Base-by-base conservation (phyloP, 2,113 vertebrate genomes). In the Nothoprocta pentlandii region DNA sequence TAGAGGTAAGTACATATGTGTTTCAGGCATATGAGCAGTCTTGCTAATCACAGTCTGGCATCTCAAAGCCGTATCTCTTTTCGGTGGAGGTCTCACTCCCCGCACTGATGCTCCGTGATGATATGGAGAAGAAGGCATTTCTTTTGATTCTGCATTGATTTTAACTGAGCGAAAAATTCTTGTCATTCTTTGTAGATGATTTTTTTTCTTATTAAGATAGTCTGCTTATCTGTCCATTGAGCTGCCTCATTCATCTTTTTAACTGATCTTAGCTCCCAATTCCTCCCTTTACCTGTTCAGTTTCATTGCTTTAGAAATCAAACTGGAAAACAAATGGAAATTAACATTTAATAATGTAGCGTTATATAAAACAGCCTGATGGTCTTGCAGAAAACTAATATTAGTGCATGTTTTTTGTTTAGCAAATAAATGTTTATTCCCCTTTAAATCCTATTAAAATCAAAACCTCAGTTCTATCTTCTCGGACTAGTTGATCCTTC, bases 91-190 rank as follows among this genome's bases (percentile, higher is more conserved):
- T 68, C 46, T 46, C 8, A 12, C 63, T 68, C 54, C 56, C 42
- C 42, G 36, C 19, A 26, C 61, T 28, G 20, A 10, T n/a, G 28
- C 30, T 68, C 12, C 0, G 0, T 49, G 34, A 51, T 41, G 36
- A 46, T 67, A 86, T 20, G 32, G 15, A 77, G 75, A 10, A 71
- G 10, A 5, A 30, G 6, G 14, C 44, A 56, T 12, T 8, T 39
- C 63, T 59, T 77, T 62, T 2, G 2, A 51, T 19, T 21, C 0
- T 0, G 5, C 58, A 22, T 10, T 23, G 13, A 25, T 34, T 76
- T 84, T 51, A 71, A 34, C 23, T 12, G 30, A 5, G 2, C 1
- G 7, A 46, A 56, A 49, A 41, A 34, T 28, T 14, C 28, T 76
- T 62, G 6, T 23, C 15, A 21, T 54, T 80, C 17, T 46, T 56